Evolutionary conservation across 2,797 vertebrate species (phyloP), one percentile per base, ranked within the genome.

Genomic region (Odontamblyopus rebecca): DNA sequence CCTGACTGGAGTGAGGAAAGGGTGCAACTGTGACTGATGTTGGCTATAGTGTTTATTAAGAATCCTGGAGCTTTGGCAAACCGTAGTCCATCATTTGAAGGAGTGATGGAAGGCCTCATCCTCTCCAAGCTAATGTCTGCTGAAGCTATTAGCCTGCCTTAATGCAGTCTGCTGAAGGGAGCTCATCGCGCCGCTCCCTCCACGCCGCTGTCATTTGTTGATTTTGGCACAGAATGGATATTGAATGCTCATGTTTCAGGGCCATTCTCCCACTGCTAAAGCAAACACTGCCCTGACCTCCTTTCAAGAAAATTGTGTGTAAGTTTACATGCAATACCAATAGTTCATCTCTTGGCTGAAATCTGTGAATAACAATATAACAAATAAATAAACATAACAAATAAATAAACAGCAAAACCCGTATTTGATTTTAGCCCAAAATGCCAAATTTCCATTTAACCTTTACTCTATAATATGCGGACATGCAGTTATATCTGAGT

Each of bases 61-160:
- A 53, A 27, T 60, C 70, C 63, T 63, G 61, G 68, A 85, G 75
- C 78, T 64, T 78, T 18, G 67, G 61, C 7, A 48, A 30, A 76
- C 70, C 2, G 1, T 60, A 71, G 72, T 79, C 66, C 27, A 82
- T 87, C 76, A 81, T 76, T 79, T 62, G 41, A 56, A 29, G 5
- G 51, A 16, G 12, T 76, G 82, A 86, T 85, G 76, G 74, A 88
- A 78, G 77, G 74, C 67, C 66, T 67, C 72, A 67, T 79, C 73
- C 74, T 61, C 61, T 75, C 73, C 71, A 78, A 72, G 79, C 81
- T 87, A 83, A 87, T 83, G 87, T 81, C 62, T 83, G 82, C 82
- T 83, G 82, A 88, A 86, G 81, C 82, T 82, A 89, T 92, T 83
- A 87, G 80, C 70, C 80, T 57, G 76, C 66, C 74, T 84, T 85